These are phyloP conservation scores for Ormyrus nitidulus DNA, from an alignment of 2,888 invertebrate genomes.

Conservation along the genomic window DNA sequence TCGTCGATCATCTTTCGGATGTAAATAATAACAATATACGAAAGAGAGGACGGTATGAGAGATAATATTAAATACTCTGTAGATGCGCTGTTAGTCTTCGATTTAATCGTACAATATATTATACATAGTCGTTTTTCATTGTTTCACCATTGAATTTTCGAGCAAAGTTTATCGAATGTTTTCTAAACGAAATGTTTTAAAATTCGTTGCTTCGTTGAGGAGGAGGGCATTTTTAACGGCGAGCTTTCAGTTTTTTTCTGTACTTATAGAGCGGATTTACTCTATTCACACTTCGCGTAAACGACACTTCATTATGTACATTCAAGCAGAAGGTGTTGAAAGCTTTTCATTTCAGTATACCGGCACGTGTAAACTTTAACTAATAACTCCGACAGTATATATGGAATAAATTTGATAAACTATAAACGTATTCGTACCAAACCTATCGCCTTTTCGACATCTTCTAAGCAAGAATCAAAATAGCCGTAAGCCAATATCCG, in stretches of 20 bases:
- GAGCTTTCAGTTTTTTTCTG: background rate
- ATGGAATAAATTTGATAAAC: slow-evolving; percentile 19
- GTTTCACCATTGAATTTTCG: slow-evolving; percentile 1
- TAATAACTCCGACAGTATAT: background rate
- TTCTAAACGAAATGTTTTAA: background rate
- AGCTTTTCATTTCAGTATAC: too few species aligned
- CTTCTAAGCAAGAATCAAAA: slow-evolving; percentile 37
- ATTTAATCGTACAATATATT: background rate
- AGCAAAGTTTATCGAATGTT: slow-evolving; percentile 1
- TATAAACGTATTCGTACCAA: background rate
- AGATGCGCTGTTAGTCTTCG: background rate
- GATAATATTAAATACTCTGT: slow-evolving; percentile 1
- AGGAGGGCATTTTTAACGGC: background rate
- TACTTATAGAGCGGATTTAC: background rate
- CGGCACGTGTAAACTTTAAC: too few species aligned
- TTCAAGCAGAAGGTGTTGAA: too few species aligned
- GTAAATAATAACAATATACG: slow-evolving; percentile 30
- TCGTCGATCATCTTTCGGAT: slow-evolving; percentile 42
- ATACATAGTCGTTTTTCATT: background rate
- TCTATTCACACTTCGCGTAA: too few species aligned
- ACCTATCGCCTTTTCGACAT: slow-evolving; percentile 21
- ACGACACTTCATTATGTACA: too few species aligned
- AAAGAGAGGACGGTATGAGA: slow-evolving; percentile 4
- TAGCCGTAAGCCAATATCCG: background rate
- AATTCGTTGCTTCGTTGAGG: background rate